Base-by-base conservation (phyloP, 2,888 invertebrate species). In the Pyrrhosoma nymphula region DNA sequence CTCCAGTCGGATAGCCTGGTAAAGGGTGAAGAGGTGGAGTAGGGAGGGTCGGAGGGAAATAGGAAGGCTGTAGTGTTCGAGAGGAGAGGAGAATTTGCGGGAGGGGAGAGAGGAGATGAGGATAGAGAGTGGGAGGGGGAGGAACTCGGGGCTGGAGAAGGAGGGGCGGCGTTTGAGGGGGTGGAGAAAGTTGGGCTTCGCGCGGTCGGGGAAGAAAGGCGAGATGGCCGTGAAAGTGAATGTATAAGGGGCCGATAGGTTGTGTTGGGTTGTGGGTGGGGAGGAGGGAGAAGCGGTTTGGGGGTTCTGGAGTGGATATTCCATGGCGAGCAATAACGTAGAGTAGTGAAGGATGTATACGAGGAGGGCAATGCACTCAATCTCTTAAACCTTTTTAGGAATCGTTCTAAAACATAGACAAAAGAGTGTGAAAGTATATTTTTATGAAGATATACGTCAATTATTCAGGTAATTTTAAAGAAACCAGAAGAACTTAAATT, bases 1-100 rank as follows among this genome's bases (percentile, higher is more conserved):
- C 82, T 82, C 82, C 82, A 82, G 82, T 82, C 82, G 82, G 82
- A 82, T 82, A 16, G 35, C 82, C 82, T n/a, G 82, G 16, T 30
- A 35, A 82, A 82, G 18, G 82, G 26, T 26, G n/a, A 0, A 26
- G n/a, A 26, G 69, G 4, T 10, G 35, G 8, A 30, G 82, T 16
- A 10, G 35, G n/a, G n/a, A n/a, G 82, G 35, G 10, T 4, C 0
- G 18, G 30, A 16, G 30, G 16, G 3, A 16, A 35, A 26, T 0
- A 26, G 35, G 35, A 35, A 35, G n/a, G 6, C 20, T 12, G n/a
- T 4, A 26, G 82, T 14, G 82, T 0, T 30, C 14, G 82, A 35
- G 82, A 26, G n/a, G 82, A 26, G n/a, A 35, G 69, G 60, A 60
- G 60, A 60, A 60, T 60, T 60, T 60, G 60, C 60, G 60, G 20